Evolutionary conservation across 1,140 invertebrate species (phyloP), one percentile per base, ranked within the genome.

Genomic region (Lasioglossum baleicum): DNA sequence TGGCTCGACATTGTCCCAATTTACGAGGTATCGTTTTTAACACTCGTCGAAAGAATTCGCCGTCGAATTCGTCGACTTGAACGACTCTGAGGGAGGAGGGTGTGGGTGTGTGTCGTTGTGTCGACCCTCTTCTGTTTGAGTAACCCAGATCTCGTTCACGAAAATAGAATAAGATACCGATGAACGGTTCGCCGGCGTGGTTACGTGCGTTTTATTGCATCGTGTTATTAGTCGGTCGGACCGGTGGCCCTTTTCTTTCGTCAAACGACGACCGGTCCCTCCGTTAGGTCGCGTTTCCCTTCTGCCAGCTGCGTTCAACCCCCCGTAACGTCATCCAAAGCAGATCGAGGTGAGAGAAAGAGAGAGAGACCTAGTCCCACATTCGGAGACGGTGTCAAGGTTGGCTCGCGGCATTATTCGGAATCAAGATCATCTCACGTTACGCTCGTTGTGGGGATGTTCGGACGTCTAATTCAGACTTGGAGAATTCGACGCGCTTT

Each of bases 101-200:
- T 63, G 69, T 83, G 58, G 44, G 76, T 74, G 83, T 74, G 83
- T 83, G 48, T 80, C 70, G 73, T 68, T 83, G 65, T 69, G 75
- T 73, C 64, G 78, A 80, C 71, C 61, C 75, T 74, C 61, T 85
- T 77, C 44, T 74, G 73, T 86, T 91, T 89, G 64, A 87, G 83
- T 92, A 91, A 92, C 90, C 90, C 89, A 92, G 88, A 91, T 92
- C 87, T 83, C 60, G 69, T 84, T 80, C 83, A 88, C 90, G 60
- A 92, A 92, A 92, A 92, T 92, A 92, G 89, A 87, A 83, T 85
- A 80, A 83, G 74, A 85, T 77, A 81, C 67, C 83, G 68, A 86
- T 86, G 85, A 86, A 86, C 78, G 85, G 56, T 58, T 35, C 31
- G 61, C 75, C 61, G 67, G 60, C 63, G 56, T 69, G 69, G 51